Evolutionary conservation across 1,140 invertebrate species (phyloP), one percentile per base, ranked within the genome.

Genomic region (Drosophila pruinosa): DNA sequence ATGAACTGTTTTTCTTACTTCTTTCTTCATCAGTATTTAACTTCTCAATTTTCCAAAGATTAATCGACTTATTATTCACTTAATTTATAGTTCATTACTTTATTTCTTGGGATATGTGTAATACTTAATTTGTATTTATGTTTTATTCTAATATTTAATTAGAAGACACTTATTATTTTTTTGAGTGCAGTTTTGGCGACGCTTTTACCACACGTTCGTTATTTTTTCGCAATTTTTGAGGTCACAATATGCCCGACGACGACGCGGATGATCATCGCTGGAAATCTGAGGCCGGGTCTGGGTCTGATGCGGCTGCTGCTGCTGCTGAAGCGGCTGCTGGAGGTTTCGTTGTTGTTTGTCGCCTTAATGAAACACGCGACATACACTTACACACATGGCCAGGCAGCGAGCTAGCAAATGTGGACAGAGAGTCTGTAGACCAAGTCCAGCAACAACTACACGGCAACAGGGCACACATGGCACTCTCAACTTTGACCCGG

Each of bases 181-280:
- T 8, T 6, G 3, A 56, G 82, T 83, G 72, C 68, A 48, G 56
- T 68, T 85, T 88, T 88, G 83, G 86, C 86, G 86, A 89, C 86
- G 86, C 80, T 89, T 89, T 89, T 89, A 89, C 86, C 86, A 75
- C 86, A 89, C 80, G 86, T 89, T 89, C 86, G 86, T 89, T 89
- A 89, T 89, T 89, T 77, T 77, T 77, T 75, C 72, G 75, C 75
- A 77, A 77, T 77, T 77, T 88, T 88, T 88, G 78, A 88, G 82
- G 82, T 88, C 82, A 88, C 82, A 88, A 88, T 88, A 86, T 86
- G 78, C 73, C 61, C 68, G 72, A 64, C 47, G 45, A 22, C 43
- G 21, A 31, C 26, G 48, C 45, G 54, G 76, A 73, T 80, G 81
- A 86, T 86, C 81, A 86, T 86, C 75, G 80, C 75, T 85, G 76